phyloP scores from a whole-genome alignment of 2,797 vertebrate species.

The Sebastes hopkinsi region DNA sequence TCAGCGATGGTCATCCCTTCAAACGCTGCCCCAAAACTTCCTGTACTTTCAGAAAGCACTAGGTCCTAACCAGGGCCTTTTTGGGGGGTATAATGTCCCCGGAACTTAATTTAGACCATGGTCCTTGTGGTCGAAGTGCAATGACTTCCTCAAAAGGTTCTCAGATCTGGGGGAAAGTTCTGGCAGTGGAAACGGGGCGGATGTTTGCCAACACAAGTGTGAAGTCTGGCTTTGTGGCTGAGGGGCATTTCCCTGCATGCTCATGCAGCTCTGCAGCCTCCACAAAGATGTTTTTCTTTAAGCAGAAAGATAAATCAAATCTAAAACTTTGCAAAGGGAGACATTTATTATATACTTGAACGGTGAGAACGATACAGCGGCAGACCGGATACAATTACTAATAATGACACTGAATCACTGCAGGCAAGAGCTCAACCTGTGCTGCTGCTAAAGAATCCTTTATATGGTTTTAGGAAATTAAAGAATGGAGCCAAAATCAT shows the following conservation, averaged over 20 bases:
- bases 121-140: no score
- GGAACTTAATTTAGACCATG: no score
- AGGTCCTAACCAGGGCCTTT: no score
- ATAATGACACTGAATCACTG: constrained; percentile 1
- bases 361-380: background rate
- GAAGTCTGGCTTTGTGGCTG: background rate
- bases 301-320: background rate
- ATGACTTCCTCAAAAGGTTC: no score
- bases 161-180: background rate
- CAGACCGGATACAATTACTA: background rate
- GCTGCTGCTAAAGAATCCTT: background rate
- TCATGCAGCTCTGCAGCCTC: background rate
- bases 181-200: no score
- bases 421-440: background rate
- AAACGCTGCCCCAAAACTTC: no score
- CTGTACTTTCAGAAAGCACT: no score
- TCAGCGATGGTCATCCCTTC: no score
- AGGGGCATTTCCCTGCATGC: background rate
- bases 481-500: background rate
- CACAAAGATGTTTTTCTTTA: background rate
- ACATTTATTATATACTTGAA: background rate
- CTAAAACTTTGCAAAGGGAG: background rate
- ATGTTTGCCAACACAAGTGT: background rate
- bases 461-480: background rate
- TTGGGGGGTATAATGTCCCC: no score